Evolutionary conservation across 2,113 vertebrate genomes (phyloP), one percentile per base, ranked within the genome.

Genomic region (Podarcis muralis): DNA sequence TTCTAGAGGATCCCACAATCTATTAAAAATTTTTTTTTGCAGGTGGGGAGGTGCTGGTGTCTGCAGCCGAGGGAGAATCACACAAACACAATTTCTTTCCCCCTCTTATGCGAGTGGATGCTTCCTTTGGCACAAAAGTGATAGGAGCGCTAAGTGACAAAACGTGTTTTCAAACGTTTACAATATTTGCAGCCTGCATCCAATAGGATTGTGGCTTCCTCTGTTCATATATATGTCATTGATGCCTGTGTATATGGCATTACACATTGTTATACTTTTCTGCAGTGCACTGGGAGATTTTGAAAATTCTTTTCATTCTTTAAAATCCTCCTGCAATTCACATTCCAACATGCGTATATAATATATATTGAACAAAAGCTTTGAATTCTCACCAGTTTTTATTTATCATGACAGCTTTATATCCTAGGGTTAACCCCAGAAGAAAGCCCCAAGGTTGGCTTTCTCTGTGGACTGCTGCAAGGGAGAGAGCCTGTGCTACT

Each of bases 261-360:
- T 81, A 37, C 6, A 81, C 18, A 18, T 30, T n/a, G 15, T 43
- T 48, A 20, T 48, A 30, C 15, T 30, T 71, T 84, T 84, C 25
- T 23, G 32, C 59, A 65, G 80, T 9, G 3, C 18, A 11, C 18
- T 65, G 20, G 6, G 7, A 43, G 20, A 9, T 82, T 89, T 90
- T 92, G 35, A 48, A 86, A 59, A 66, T 92, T 66, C 12, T 84
- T 87, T 84, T 16, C 90, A 91, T 90, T 93, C 81, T 89, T 93
- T 87, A n/a, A 87, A 40, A 22, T 91, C 76, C 48, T 87, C 13
- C 88, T 89, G 92, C 13, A 25, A 27, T 90, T 93, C 92, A 30
- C 80, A 90, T 71, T 75, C 79, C 27, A 35, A 27, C 65, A 40
- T 86, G 48, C 48, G 11, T 53, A 53, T 92, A 90, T 88, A 3